Percentiles rank a stretch among this genome's conserved stretches.
Evolutionary conservation across 2,113 vertebrate species (phyloP).

Genomic region (Numida meleagris): DNA sequence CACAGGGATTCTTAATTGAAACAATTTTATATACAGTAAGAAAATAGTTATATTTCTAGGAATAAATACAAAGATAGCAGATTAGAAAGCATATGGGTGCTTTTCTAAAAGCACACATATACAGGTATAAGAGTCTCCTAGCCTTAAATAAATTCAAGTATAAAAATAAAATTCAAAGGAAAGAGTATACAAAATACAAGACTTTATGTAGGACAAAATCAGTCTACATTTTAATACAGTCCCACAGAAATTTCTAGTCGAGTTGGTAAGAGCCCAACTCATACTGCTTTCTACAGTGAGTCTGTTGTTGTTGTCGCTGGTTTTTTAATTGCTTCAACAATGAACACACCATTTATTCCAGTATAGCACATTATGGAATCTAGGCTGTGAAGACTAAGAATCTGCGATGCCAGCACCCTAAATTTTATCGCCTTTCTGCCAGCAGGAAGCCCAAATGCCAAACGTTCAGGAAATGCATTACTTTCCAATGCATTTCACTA

Average conservation of each 20-base stretch:
- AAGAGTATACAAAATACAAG: neutral
- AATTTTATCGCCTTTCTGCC: slow-evolving; percentile 5
- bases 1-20: neutral
- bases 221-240: neutral
- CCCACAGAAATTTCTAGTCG: neutral
- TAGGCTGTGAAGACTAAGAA: neutral
- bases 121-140: neutral
- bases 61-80: neutral
- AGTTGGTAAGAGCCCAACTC: neutral
- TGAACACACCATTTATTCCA: neutral
- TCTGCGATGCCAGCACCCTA: neutral
- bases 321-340: neutral
- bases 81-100: neutral
- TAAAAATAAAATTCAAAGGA: neutral
- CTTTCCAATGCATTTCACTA: neutral
- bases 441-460: slow-evolving; percentile 23
- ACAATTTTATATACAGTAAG: neutral
- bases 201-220: neutral
- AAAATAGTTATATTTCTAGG: neutral
- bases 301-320: neutral
- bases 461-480: slow-evolving; percentile 10
- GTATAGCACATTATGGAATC: neutral
- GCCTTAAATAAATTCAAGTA: neutral
- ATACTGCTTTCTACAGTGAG: neutral
- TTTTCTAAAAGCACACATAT: neutral